phyloP scores from a whole-genome alignment of 1,140 invertebrate species.

The Rhysida immarginata region DNA sequence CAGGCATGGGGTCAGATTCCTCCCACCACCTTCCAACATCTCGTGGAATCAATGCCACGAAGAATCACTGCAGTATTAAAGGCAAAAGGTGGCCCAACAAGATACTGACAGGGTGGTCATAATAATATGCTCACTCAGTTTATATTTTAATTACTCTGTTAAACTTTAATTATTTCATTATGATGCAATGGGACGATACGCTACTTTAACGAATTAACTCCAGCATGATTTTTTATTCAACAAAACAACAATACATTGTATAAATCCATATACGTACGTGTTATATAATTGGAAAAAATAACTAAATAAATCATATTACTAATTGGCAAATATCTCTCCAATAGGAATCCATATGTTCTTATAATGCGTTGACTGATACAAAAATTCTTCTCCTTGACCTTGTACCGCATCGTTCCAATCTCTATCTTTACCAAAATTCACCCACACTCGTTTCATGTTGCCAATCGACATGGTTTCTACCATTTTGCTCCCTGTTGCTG shows the following conservation, averaged over 20 bases:
- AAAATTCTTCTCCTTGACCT: slow-evolving; percentile 32
- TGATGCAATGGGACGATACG: slow-evolving; percentile 13
- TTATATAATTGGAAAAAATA: too few relatives aligned
- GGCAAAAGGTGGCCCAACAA: slow-evolving; percentile 75
- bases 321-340: slow-evolving; percentile 39
- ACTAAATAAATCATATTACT: too few relatives aligned
- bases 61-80: slow-evolving; percentile 81
- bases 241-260: too few relatives aligned
- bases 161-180: slow-evolving; percentile 43
- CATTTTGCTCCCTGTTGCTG: slow-evolving; percentile 28
- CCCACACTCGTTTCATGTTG: slow-evolving; percentile 34
- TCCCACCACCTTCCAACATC: too few relatives aligned
- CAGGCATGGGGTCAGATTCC: too few relatives aligned
- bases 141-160: too few relatives aligned
- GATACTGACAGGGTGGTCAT: too few relatives aligned
- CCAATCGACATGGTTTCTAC: slow-evolving; percentile 29
- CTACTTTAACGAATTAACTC: background rate
- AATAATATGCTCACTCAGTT: too few relatives aligned
- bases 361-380: slow-evolving; percentile 21
- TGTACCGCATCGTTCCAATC: slow-evolving; percentile 21
- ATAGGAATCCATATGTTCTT: slow-evolving; percentile 38
- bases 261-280: too few relatives aligned
- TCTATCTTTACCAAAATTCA: slow-evolving; percentile 27
- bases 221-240: too few relatives aligned
- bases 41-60: too few relatives aligned